phyloP scores from a whole-genome alignment of 37 sponge, comb jelly and placozoan species.

The Aplysina aerophoba region DNA sequence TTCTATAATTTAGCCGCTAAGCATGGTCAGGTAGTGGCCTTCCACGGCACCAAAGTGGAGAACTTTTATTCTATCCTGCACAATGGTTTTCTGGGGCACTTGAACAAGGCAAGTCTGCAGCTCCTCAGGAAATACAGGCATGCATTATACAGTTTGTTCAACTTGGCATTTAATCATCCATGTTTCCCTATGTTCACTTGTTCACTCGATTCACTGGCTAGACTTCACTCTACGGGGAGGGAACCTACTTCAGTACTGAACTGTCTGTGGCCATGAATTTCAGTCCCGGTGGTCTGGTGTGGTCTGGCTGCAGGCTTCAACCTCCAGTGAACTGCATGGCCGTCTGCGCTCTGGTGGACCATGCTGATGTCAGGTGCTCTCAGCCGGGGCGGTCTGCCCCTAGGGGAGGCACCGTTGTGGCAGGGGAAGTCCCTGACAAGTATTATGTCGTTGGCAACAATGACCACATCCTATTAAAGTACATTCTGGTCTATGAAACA shows the following conservation, averaged over 20 bases:
- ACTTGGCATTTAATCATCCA: neutral
- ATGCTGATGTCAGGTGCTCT: slow-evolving; percentile 71
- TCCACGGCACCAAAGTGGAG: slow-evolving; percentile 85
- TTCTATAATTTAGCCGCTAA: slow-evolving; percentile 27
- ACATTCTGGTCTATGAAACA: slow-evolving; percentile 65
- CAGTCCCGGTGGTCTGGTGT: slow-evolving; percentile 67
- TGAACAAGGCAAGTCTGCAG: slow-evolving; percentile 66
- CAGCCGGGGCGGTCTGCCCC: slow-evolving; percentile 36
- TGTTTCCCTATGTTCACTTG: neutral
- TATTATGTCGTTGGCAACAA: slow-evolving; percentile 82
- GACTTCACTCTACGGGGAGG: slow-evolving; percentile 84
- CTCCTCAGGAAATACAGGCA: too few relatives aligned
- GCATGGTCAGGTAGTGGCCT: slow-evolving; percentile 71
- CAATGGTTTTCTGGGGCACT: slow-evolving; percentile 76
- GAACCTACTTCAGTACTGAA: slow-evolving; percentile 85
- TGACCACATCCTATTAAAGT: slow-evolving; percentile 62
- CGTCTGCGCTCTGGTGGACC: slow-evolving; percentile 78
- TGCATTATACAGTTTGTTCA: too few relatives aligned
- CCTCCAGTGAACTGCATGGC: slow-evolving; percentile 67
- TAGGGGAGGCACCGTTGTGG: slow-evolving; percentile 26
- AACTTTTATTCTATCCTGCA: slow-evolving; percentile 89
- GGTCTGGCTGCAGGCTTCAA: slow-evolving; percentile 62
- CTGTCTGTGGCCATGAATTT: slow-evolving; percentile 80
- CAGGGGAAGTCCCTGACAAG: slow-evolving; percentile 65
- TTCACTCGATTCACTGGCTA: slow-evolving; percentile 4